These are phyloP conservation scores for Tamias sibiricus DNA, from an alignment of 2,113 vertebrate genomes.

Conservation along the genomic window DNA sequence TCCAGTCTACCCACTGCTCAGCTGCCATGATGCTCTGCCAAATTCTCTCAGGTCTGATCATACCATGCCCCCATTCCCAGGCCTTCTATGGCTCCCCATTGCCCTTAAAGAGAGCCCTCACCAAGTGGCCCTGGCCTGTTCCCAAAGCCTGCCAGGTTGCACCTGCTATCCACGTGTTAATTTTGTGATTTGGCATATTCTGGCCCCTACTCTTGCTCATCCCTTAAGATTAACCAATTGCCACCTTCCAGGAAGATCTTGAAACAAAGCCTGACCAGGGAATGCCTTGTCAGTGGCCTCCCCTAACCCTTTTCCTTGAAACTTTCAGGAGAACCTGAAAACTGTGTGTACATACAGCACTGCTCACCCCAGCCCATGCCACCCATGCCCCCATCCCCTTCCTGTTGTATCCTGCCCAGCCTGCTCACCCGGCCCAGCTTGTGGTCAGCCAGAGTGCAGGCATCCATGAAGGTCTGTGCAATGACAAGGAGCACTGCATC, in stretches of 20 bases:
- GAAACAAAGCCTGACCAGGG: not conserved
- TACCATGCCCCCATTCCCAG: not conserved
- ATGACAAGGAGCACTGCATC: slow-evolving; percentile 97
- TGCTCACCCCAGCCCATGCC: not conserved
- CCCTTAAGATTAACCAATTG: not conserved
- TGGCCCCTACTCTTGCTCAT: not conserved
- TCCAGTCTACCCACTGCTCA: not conserved
- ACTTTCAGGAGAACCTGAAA: not conserved
- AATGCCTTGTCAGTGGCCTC: not conserved
- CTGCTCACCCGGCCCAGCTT: slow-evolving; percentile 96
- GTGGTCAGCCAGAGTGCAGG: slow-evolving; percentile 98
- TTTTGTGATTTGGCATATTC: not conserved
- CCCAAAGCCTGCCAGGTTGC: not conserved
- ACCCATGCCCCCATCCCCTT: not conserved
- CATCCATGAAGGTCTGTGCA: slow-evolving; percentile 99
- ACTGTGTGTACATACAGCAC: not conserved
- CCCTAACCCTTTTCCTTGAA: not conserved
- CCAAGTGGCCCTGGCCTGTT: not conserved
- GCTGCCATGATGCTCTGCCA: not conserved
- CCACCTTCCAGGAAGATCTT: not conserved
- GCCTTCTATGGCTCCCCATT: not conserved
- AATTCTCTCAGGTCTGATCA: not conserved
- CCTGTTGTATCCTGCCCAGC: accelerated
- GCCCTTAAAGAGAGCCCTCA: not conserved
- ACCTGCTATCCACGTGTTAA: not conserved